Conservation (phyloP, 1,140 invertebrate species). For the Monomorium pharaonis region DNA sequence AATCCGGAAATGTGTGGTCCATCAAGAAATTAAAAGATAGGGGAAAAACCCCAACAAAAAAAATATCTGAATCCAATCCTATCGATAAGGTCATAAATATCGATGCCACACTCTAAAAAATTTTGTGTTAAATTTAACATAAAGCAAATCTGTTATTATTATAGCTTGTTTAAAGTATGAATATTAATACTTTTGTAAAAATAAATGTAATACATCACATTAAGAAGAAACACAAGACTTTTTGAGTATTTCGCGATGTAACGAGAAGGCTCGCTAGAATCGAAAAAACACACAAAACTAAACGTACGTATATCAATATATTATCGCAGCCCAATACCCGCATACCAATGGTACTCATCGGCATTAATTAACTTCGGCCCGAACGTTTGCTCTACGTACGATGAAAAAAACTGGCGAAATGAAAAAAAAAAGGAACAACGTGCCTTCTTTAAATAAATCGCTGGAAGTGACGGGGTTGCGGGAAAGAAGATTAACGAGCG, state of each 20-base stretch:
- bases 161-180: too few species aligned
- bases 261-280: background rate
- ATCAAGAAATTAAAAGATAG: too few species aligned
- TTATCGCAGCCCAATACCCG: slow-evolving; percentile 36
- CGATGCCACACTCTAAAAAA: too few species aligned
- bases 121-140: too few species aligned
- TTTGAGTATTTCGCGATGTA: background rate
- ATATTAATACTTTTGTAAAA: too few species aligned
- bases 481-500: slow-evolving; percentile 78
- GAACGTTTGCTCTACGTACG: slow-evolving; percentile 47
- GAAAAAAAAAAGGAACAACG: slow-evolving; percentile 52
- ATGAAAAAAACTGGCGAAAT: slow-evolving; percentile 53
- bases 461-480: slow-evolving; percentile 73
- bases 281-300: background rate
- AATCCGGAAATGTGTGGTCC: too few species aligned
- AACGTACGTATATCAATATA: background rate
- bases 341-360: slow-evolving; percentile 13
- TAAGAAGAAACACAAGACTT: background rate
- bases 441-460: slow-evolving; percentile 73
- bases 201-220: too few species aligned
- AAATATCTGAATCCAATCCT: too few species aligned
- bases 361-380: slow-evolving; percentile 63
- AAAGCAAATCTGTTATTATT: too few species aligned
- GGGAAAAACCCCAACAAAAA: too few species aligned
- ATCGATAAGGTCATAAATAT: too few species aligned